A percentile compares a stretch with the other conserved stretches of the same genome.
Conservation (phyloP, 35 echinoderm and acorn worm genomes). For the Apostichopus japonicus region DNA sequence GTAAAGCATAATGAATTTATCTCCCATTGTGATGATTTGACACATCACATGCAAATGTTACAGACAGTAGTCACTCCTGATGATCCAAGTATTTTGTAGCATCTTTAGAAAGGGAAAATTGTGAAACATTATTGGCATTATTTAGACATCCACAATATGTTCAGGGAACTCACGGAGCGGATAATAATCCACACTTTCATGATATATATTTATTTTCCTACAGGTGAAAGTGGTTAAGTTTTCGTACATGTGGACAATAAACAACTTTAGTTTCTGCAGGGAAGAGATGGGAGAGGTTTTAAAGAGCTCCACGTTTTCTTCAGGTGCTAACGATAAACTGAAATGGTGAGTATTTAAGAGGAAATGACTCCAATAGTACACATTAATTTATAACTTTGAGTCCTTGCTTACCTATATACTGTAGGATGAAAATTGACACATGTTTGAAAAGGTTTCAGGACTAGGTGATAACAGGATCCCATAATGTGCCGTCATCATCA, state of each 20-base stretch:
- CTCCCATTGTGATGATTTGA: not conserved
- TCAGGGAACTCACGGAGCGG: not conserved
- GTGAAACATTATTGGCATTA: not conserved
- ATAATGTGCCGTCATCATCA: too few relatives aligned
- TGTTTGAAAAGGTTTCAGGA: too few relatives aligned
- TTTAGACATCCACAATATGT: not conserved
- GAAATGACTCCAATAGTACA: too few relatives aligned
- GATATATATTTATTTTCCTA: not conserved
- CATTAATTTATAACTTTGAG: too few relatives aligned
- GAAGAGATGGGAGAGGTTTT: conserved; percentile 99
- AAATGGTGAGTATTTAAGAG: conserved; percentile 89
- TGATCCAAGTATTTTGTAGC: too few relatives aligned
- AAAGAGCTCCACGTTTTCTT: conserved; percentile 98
- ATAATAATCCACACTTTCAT: conserved; percentile 3
- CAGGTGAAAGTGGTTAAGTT: conserved; percentile 99
- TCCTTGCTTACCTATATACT: too few relatives aligned
- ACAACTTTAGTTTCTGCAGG: conserved; percentile 99
- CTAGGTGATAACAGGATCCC: too few relatives aligned
- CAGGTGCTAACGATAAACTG: conserved; percentile 98
- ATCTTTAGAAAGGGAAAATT: too few relatives aligned
- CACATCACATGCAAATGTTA: not conserved
- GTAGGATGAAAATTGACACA: too few relatives aligned
- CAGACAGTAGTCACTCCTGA: not conserved
- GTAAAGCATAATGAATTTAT: too few relatives aligned
- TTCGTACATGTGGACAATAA: conserved; percentile 99